Base-by-base conservation (phyloP, 2,113 vertebrate species). In the Phainopepla nitens region DNA sequence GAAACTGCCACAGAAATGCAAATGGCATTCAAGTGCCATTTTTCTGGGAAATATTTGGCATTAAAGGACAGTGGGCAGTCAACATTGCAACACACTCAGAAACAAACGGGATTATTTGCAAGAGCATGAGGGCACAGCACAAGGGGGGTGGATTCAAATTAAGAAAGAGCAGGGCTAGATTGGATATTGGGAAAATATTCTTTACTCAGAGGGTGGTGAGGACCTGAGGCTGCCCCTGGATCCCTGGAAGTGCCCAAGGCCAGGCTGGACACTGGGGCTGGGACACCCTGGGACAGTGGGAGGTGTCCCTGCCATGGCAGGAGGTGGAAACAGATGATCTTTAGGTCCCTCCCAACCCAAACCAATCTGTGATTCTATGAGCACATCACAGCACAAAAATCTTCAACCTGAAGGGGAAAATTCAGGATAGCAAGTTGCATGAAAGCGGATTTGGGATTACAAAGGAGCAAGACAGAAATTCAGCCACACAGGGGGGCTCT, bases 261-360 rank as follows among this genome's bases (percentile, higher is more conserved):
- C 49, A 64, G 82, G 33, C 0, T 53, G 54, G 65, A 69, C 2
- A 58, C 7, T 82, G n/a, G n/a, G n/a, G n/a, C n/a, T 9, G 81
- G 68, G 64, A 41, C n/a, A 39, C 1, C n/a, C 50, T 85, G 82
- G 70, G 42, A 13, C 4, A 7, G 25, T 24, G 71, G 49, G 0
- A 84, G 28, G 11, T 64, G 81, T 33, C 57, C 49, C 58, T 83
- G 56, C 18, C 53, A 14, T 33, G 33, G 39, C 27, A 31, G 21
- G 7, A 14, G 9, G 15, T 20, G 25, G 9, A 2, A 47, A 1
- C 4, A 15, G n/a, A 23, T 33, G 9, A 8, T 8, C 11, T 54
- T 62, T 27, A 54, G 14, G 49, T 47, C 18, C n/a, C 23, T 47
- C 7, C 25, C 28, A 47, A 29, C n/a, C 58, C 29, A 23, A 53